Percentiles rank a stretch among this genome's conserved stretches.
Conservation (phyloP, 2,888 invertebrate species). For the Mythimna loreyi region DNA sequence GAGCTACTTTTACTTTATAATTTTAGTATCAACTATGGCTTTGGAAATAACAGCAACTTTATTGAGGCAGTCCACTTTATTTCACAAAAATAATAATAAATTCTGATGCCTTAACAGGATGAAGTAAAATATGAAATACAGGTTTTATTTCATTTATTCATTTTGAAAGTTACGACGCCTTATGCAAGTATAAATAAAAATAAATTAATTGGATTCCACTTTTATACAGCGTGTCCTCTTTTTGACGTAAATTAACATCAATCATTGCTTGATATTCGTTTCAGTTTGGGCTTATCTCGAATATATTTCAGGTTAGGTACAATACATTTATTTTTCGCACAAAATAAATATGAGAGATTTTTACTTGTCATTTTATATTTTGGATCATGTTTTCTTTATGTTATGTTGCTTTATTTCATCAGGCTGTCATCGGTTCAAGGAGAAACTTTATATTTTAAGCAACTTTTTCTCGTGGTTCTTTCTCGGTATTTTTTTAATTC, state of each 20-base stretch:
- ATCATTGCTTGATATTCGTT: slow-evolving; percentile 36
- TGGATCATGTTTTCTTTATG: neutral
- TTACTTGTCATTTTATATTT: slow-evolving; percentile 31
- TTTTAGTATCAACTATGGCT: neutral
- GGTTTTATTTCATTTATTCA: slow-evolving; percentile 13
- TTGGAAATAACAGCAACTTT: neutral
- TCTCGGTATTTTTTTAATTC: too few relatives aligned
- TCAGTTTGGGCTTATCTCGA: slow-evolving; percentile 46
- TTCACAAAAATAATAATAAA: slow-evolving; percentile 18
- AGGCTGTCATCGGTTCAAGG: neutral
- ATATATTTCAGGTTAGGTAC: slow-evolving; percentile 39
- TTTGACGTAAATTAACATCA: slow-evolving; percentile 49
- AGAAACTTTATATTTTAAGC: neutral
- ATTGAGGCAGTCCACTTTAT: neutral
- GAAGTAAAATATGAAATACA: neutral
- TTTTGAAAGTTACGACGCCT: slow-evolving; percentile 9
- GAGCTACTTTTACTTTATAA: too few relatives aligned
- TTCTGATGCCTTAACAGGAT: neutral
- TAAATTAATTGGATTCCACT: slow-evolving; percentile 39
- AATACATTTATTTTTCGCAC: slow-evolving; percentile 30
- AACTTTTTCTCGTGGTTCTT: too few relatives aligned
- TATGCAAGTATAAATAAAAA: slow-evolving; percentile 44
- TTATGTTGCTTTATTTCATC: neutral
- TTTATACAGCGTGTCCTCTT: slow-evolving; percentile 29
- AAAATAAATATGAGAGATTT: slow-evolving; percentile 36